Conservation (phyloP, 2,888 invertebrate species). For the Hedya salicella region DNA sequence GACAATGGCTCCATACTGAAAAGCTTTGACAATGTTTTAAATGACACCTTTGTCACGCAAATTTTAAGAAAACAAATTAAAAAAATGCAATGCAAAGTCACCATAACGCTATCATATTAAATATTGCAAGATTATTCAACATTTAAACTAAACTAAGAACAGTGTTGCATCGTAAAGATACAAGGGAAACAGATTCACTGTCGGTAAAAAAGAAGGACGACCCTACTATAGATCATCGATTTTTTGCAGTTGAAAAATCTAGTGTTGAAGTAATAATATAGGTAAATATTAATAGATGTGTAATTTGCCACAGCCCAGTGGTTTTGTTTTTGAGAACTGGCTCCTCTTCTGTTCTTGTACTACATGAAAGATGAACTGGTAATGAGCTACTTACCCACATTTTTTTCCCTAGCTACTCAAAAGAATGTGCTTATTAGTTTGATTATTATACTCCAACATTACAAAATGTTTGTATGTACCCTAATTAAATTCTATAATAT, state of each 20-base stretch:
- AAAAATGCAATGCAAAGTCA: too few relatives aligned
- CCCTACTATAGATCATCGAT: slow-evolving; percentile 39
- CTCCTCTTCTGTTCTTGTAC: slow-evolving; percentile 72
- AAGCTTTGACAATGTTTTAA: too few relatives aligned
- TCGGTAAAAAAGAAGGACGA: too few relatives aligned
- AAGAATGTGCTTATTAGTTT: slow-evolving; percentile 81
- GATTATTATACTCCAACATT: slow-evolving; percentile 82
- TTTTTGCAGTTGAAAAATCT: slow-evolving; percentile 39
- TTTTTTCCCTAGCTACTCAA: slow-evolving; percentile 78
- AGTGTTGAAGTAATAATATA: slow-evolving; percentile 33
- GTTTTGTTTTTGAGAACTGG: slow-evolving; percentile 51
- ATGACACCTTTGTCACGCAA: too few relatives aligned
- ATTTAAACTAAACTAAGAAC: too few relatives aligned
- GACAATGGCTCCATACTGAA: too few relatives aligned
- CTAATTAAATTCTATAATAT: slow-evolving; percentile 84
- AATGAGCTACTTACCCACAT: slow-evolving; percentile 68
- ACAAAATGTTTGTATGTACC: slow-evolving; percentile 85
- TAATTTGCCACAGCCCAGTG: slow-evolving; percentile 21
- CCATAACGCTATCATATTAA: too few relatives aligned
- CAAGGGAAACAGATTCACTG: too few relatives aligned
- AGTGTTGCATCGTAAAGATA: too few relatives aligned
- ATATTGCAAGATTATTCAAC: too few relatives aligned
- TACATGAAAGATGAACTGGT: slow-evolving; percentile 52
- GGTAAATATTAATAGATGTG: slow-evolving; percentile 34
- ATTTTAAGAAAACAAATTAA: too few relatives aligned